Base-by-base conservation (phyloP, 23 tunicate species). In the Botrylloides violaceus region DNA sequence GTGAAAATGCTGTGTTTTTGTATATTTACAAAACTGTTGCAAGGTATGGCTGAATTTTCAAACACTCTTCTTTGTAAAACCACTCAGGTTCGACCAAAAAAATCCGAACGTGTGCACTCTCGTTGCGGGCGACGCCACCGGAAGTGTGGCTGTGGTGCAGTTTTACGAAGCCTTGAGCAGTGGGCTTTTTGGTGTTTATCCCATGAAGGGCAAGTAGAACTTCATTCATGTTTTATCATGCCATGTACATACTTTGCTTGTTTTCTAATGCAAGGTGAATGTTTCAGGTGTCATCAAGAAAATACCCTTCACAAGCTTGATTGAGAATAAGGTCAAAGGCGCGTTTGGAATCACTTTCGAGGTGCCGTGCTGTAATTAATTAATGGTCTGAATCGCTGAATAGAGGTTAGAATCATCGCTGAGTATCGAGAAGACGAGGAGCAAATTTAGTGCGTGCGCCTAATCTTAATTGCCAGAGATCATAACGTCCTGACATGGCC, bases 11-110 rank as follows among this genome's bases (percentile, higher is more conserved):
- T n/a, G n/a, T n/a, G n/a, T n/a, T n/a, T n/a, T n/a, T n/a, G n/a
- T n/a, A n/a, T n/a, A n/a, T n/a, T n/a, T n/a, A n/a, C n/a, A n/a
- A n/a, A n/a, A n/a, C n/a, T n/a, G n/a, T n/a, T n/a, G n/a, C n/a
- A n/a, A n/a, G n/a, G n/a, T n/a, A n/a, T n/a, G n/a, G n/a, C n/a
- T n/a, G n/a, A n/a, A n/a, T n/a, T n/a, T n/a, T n/a, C n/a, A n/a
- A n/a, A n/a, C n/a, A n/a, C n/a, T n/a, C n/a, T n/a, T n/a, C n/a
- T n/a, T n/a, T n/a, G n/a, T n/a, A n/a, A n/a, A n/a, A n/a, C n/a
- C n/a, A n/a, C n/a, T n/a, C 70, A 90, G 97, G 90, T 90, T 90
- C 33, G 88, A 90, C 68, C 65, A 79, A 49, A 81, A 83, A n/a
- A 63, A 90, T 70, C 66, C 83, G 48, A 90, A 90, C 78, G 31